Evolutionary conservation across 2,888 invertebrate species (phyloP).

Genomic region (Rhagonycha fulva): DNA sequence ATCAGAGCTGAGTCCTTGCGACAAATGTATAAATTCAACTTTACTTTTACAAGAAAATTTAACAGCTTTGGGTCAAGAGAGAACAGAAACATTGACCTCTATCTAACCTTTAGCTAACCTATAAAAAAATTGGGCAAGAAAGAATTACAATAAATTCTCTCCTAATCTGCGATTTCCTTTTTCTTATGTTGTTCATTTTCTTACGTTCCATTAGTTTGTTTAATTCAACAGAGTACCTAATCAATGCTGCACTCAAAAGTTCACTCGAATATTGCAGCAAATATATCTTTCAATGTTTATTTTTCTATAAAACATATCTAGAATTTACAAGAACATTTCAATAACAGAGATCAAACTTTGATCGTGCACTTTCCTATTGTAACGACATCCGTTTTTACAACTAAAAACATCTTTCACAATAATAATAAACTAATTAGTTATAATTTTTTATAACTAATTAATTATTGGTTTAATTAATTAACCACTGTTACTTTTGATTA

Average conservation of each 20-base stretch:
- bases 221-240: not conserved
- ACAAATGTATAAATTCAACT: not conserved
- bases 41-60: not conserved
- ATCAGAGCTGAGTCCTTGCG: not conserved
- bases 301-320: not conserved
- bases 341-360: not conserved
- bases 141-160: not conserved
- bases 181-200: not conserved
- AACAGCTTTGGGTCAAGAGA: not conserved
- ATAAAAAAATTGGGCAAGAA: not conserved
- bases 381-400: too few species aligned
- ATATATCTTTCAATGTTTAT: not conserved
- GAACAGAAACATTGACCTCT: not conserved
- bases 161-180: not conserved
- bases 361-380: not conserved
- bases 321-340: not conserved
- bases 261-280: not conserved
- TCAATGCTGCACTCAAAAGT: not conserved
- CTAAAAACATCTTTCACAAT: too few species aligned
- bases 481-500: not conserved
- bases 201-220: not conserved
- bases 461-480: too few species aligned
- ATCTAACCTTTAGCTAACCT: not conserved
- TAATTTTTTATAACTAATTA: not conserved
- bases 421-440: not conserved